Percentiles rank a stretch among this genome's conserved stretches.
phyloP scores from a whole-genome alignment of 1,140 invertebrate genomes.

The Augochlora pura region DNA sequence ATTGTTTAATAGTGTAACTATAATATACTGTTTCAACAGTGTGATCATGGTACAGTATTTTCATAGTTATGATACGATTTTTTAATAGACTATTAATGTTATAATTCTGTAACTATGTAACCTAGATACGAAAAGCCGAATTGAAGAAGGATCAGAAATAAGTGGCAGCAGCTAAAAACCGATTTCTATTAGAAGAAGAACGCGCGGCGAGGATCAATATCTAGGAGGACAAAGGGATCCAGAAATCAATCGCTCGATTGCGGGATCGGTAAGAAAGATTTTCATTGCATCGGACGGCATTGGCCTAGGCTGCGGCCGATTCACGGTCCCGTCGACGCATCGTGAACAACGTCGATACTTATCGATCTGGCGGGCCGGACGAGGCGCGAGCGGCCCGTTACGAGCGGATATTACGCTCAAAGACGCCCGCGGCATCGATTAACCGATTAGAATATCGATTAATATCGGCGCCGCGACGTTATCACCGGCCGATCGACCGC shows the following conservation, averaged over 20 bases:
- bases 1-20: no score
- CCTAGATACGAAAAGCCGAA: no score
- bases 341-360: conserved; percentile 44
- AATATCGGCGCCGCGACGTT: conserved; percentile 66
- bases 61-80: no score
- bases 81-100: no score
- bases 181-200: background rate
- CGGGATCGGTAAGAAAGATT: no score
- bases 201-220: background rate
- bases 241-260: conserved; percentile 22
- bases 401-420: conserved; percentile 71
- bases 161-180: background rate
- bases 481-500: conserved; percentile 42
- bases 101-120: no score
- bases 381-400: conserved; percentile 67
- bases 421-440: conserved; percentile 68
- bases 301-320: background rate
- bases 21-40: no score
- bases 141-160: no score
- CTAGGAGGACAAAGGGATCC: background rate
- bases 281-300: no score
- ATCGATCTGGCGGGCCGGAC: conserved; percentile 21
- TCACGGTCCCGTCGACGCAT: conserved; percentile 41
- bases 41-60: no score
- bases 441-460: conserved; percentile 75